phyloP scores from a whole-genome alignment of 2,888 invertebrate genomes.

The Lacanobia oleracea region DNA sequence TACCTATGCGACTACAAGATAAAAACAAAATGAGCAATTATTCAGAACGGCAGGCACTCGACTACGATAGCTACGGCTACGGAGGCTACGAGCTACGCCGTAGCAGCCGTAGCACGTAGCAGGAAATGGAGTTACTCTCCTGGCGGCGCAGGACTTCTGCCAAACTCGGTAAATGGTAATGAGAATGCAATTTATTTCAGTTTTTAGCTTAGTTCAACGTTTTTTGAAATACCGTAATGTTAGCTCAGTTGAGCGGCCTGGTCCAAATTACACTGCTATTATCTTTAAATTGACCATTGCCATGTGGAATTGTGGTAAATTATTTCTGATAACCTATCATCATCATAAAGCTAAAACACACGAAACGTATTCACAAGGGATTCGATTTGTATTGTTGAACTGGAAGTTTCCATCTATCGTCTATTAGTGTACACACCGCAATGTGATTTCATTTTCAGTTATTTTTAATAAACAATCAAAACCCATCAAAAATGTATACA shows the following conservation, averaged over 20 bases:
- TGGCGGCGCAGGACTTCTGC: slow-evolving; percentile 82
- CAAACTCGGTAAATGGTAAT: slow-evolving; percentile 86
- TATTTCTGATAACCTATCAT: slow-evolving; percentile 60
- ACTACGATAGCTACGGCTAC: slow-evolving; percentile 78
- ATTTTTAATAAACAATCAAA: slow-evolving; percentile 25
- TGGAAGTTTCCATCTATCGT: slow-evolving; percentile 29
- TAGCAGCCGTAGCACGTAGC: slow-evolving; percentile 86
- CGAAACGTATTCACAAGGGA: slow-evolving; percentile 44
- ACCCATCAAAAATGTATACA: slow-evolving; percentile 13
- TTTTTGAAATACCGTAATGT: slow-evolving; percentile 53
- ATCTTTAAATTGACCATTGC: slow-evolving; percentile 55
- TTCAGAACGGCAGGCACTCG: slow-evolving; percentile 80
- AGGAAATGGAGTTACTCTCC: slow-evolving; percentile 86
- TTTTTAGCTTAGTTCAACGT: slow-evolving; percentile 64
- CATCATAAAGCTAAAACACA: slow-evolving; percentile 53
- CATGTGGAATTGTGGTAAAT: slow-evolving; percentile 54
- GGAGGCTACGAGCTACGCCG: slow-evolving; percentile 76
- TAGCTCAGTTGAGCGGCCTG: slow-evolving; percentile 19
- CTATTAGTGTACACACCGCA: slow-evolving; percentile 20
- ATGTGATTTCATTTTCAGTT: slow-evolving; percentile 24
- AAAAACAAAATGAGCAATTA: slow-evolving; percentile 77
- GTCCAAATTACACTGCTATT: slow-evolving; percentile 53
- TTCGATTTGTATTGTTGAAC: slow-evolving; percentile 46
- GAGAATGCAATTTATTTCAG: slow-evolving; percentile 82
- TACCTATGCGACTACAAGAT: slow-evolving; percentile 65